Conservation (phyloP, 2,113 vertebrate species). For the Hypomesus transpacificus region DNA sequence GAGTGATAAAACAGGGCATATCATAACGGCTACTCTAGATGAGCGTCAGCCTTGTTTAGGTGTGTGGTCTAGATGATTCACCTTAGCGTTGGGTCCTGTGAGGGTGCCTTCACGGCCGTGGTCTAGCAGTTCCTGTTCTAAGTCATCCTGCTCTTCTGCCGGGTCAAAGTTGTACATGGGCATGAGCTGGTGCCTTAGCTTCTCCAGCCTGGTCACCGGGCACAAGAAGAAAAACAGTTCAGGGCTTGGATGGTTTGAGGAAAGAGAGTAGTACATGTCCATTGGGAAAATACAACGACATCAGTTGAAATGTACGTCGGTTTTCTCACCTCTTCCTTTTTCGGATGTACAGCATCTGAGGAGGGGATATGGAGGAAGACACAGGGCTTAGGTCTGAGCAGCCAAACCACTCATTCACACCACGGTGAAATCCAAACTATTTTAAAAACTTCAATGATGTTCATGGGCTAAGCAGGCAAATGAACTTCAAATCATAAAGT, state of each 20-base stretch:
- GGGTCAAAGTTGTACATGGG: slow-evolving; percentile 99
- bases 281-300: not conserved
- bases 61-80: slow-evolving; percentile 12
- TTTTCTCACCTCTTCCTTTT: slow-evolving; percentile 89
- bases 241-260: too few relatives aligned
- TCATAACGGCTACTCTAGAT: too few relatives aligned
- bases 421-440: not conserved
- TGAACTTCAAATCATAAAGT: too few relatives aligned
- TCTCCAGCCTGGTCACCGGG: slow-evolving; percentile 81
- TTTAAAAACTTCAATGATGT: not conserved
- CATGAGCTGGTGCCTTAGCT: slow-evolving; percentile 96
- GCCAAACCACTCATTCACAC: not conserved
- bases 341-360: slow-evolving; percentile 93
- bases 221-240: slow-evolving; percentile 5
- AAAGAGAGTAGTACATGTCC: too few relatives aligned
- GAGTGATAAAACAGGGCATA: too few relatives aligned
- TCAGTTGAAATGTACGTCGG: not conserved
- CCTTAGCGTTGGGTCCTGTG: slow-evolving; percentile 73
- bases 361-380: slow-evolving; percentile 42
- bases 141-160: slow-evolving; percentile 92
- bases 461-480: too few relatives aligned
- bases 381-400: not conserved
- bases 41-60: too few relatives aligned
- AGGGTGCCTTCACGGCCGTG: slow-evolving; percentile 81
- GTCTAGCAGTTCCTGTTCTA: slow-evolving; percentile 95